These are phyloP conservation scores for Fregetta grallaria DNA, from an alignment of 2,113 vertebrate genomes.

Conservation along the genomic window DNA sequence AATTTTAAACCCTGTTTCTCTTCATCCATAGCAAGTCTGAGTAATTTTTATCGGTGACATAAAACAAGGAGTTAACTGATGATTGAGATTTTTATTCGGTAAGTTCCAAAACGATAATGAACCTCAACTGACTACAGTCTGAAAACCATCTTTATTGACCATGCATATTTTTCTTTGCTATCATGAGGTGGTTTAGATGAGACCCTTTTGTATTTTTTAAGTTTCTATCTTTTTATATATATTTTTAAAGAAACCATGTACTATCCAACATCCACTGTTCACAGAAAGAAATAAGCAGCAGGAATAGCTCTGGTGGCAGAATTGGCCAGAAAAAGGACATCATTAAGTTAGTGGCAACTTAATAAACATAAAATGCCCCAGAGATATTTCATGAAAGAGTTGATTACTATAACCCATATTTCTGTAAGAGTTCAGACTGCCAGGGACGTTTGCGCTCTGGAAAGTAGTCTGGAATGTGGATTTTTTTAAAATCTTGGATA, in stretches of 20 bases:
- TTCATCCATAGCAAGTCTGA: conserved; percentile 49
- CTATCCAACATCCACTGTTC: conserved; percentile 71
- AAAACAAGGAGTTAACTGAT: conserved; percentile 36
- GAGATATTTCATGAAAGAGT: background rate
- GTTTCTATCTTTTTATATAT: conserved; percentile 37
- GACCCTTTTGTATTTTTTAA: conserved; percentile 1
- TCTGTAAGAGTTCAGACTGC: conserved; percentile 90
- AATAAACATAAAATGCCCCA: conserved; percentile 60
- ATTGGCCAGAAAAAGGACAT: conserved; percentile 31
- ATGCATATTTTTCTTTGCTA: conserved; percentile 70
- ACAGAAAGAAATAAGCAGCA: conserved; percentile 73
- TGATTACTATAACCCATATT: conserved; percentile 83
- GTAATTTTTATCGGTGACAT: conserved; percentile 43
- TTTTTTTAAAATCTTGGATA: conserved; percentile 89
- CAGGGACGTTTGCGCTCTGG: conserved; percentile 87
- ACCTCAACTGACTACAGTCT: conserved; percentile 43
- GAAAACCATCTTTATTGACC: conserved; percentile 64
- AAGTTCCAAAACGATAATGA: conserved; percentile 54
- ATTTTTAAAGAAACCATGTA: conserved; percentile 63
- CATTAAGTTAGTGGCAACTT: conserved; percentile 52
- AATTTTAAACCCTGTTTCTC: conserved; percentile 63
- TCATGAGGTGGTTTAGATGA: conserved; percentile 56
- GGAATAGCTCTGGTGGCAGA: conserved; percentile 60
- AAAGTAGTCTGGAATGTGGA: conserved; percentile 88
- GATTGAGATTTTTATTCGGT: conserved; percentile 24